A percentile compares a stretch with the other conserved stretches of the same genome.
Conservation (phyloP, 2,113 vertebrate species). For the Phylloscopus whistleri region DNA sequence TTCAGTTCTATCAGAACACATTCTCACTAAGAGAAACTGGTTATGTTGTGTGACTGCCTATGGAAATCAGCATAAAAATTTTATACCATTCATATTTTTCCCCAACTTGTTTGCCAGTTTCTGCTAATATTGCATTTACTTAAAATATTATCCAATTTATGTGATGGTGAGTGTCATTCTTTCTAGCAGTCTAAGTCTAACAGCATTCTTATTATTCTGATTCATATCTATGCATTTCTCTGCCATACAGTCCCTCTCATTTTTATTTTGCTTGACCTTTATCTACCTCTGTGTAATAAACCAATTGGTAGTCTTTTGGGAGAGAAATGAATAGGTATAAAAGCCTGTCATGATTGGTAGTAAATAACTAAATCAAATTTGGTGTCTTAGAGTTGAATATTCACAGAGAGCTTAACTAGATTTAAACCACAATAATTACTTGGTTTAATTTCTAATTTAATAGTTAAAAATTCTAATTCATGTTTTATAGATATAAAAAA, state of each 20-base stretch:
- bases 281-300: neutral
- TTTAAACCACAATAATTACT: neutral
- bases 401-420: neutral
- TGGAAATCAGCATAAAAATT: neutral
- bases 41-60: neutral
- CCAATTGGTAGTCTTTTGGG: neutral
- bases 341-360: neutral
- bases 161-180: neutral
- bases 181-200: neutral
- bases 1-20: neutral
- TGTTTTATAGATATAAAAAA: neutral
- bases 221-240: neutral
- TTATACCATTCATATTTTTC: neutral
- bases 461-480: neutral
- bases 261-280: neutral
- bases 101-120: neutral
- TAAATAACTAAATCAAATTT: neutral
- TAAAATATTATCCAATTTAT: neutral
- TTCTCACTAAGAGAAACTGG: neutral
- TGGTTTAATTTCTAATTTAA: neutral
- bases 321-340: neutral
- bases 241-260: neutral
- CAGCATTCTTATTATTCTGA: neutral
- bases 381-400: neutral
- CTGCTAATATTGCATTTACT: neutral